Evolutionary conservation across 2,113 vertebrate species (phyloP).

Genomic region (Charadrius vociferus): DNA sequence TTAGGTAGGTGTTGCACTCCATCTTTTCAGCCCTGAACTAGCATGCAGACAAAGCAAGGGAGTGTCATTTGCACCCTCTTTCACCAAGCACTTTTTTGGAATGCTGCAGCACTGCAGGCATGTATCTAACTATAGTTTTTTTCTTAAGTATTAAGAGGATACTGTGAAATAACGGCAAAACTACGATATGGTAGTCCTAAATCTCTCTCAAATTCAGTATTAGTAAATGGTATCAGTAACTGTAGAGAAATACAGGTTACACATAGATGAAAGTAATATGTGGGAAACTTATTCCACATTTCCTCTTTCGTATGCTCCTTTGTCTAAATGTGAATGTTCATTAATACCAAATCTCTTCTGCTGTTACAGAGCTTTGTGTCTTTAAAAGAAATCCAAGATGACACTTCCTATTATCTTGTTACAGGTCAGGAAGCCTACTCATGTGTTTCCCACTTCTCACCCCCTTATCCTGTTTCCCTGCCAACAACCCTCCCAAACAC

Average conservation of each 20-base stretch:
- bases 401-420: background rate
- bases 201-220: background rate
- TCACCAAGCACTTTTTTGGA: background rate
- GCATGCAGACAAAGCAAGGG: background rate
- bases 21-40: background rate
- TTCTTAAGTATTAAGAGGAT: background rate
- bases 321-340: background rate
- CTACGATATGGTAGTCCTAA: background rate
- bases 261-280: background rate
- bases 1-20: background rate
- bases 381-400: background rate
- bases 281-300: background rate
- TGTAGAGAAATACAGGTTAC: background rate
- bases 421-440: background rate
- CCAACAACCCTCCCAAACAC: background rate
- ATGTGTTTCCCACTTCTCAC: background rate
- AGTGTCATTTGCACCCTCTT: background rate
- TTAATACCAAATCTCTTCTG: background rate
- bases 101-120: background rate
- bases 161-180: background rate
- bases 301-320: background rate
- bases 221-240: background rate
- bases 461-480: background rate
- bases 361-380: background rate
- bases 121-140: background rate